Base-by-base conservation (phyloP, 1,140 invertebrate genomes). In the Batillaria attramentaria region DNA sequence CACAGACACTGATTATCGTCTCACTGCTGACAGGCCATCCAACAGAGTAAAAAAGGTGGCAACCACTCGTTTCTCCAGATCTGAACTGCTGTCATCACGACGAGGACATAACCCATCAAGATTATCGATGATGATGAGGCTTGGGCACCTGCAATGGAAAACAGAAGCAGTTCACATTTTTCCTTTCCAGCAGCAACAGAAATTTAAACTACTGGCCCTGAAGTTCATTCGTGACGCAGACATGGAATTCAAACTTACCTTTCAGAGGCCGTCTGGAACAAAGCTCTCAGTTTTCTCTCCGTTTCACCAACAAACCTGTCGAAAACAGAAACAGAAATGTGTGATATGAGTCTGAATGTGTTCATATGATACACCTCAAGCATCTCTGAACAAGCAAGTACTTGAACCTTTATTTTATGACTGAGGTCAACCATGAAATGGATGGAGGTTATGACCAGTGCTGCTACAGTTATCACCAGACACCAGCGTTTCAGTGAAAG, bases 61-160 rank as follows among this genome's bases (percentile, higher is more conserved):
- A 1, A 95, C 91, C 0, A 97, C 92, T 66, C 95, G 92, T 87
- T 94, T 95, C 85, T 96, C 95, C 66, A 95, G 92, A 41, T 79
- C 95, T 60, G 93, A 94, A 41, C 93, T 92, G 41, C 89, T 91
- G 84, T 93, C 72, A 86, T 92, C 88, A 84, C 97, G 93, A 92
- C 99, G 99, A 20, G 98, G 99, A 78, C 98, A 98, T 41, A 99
- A 95, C 72, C 98, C 98, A 93, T 99, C 98, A 85, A 99, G 98
- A 94, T 99, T 98, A 93, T 99, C 99, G 88, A 99, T 99, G 87
- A 99, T 99, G 3, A 99, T 97, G 90, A 99, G 98, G 3, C 97
- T 99, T 18, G 99, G 82, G 39, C 70, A 42, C 43, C 77, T 81
- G 77, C 6, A 54, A 65, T 24, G n/a, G 28, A 35, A 72, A 74